Base-by-base conservation (phyloP, 2,888 invertebrate species). In the Mellilla xanthometata region DNA sequence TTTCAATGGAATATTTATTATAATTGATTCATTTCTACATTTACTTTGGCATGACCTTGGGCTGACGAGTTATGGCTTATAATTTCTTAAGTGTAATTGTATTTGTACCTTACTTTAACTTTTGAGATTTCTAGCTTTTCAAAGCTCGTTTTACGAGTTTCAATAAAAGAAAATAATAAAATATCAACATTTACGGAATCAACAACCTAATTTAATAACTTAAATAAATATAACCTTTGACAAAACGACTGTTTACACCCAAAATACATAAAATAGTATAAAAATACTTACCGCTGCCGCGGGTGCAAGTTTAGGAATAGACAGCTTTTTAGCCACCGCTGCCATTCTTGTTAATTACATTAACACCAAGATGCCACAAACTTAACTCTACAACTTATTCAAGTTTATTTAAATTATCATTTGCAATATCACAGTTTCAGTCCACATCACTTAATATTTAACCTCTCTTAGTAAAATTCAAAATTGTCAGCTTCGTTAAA, bases 321-420 rank as follows among this genome's bases (percentile, higher is more conserved):
- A 44, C 52, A 81, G 68, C 65, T 85, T 86, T 62, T 80, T 85
- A 44, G 80, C 78, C 64, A 82, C 80, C 49, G 87, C 75, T 56
- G 88, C 85, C 88, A 88, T 88, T 65, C 47, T 60, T 63, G 43
- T 72, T 70, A 73, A 60, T 65, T 64, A 74, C 68, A 70, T 72
- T 74, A 70, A 59, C 58, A 65, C 60, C 60, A 68, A 74, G 76
- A 79, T 83, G 77, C 84, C 88, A 86, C 85, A 46, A 40, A 35
- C 24, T n/a, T 29, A 67, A 74, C 61, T 65, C 63, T 59, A 49
- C 60, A 42, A 39, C 13, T 58, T 48, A 57, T 53, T 27, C 49
- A 47, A 56, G 52, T 47, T 4, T 22, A 24, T 27, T 40, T 42
- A 40, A 51, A 50, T 62, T 66, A 9, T 27, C 6, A 36, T 9